phyloP scores from a whole-genome alignment of 2,888 invertebrate genomes.

The Carterocephalus palaemon region DNA sequence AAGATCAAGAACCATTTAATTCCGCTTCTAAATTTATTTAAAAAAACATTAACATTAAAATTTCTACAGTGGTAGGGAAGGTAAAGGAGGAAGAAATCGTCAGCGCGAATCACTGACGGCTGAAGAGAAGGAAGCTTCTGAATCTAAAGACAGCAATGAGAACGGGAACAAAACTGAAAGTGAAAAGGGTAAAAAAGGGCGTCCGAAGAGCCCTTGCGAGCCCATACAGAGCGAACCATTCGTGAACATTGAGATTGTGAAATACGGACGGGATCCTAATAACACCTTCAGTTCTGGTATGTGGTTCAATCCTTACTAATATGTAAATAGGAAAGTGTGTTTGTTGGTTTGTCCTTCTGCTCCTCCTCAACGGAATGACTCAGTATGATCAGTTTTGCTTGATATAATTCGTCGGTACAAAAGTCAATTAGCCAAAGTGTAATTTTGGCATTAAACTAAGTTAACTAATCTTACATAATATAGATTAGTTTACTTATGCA shows the following conservation, averaged over 20 bases:
- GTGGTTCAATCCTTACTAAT: too few relatives aligned
- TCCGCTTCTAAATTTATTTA: too few relatives aligned
- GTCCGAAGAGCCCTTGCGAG: slow-evolving; percentile 83
- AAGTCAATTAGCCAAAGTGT: too few relatives aligned
- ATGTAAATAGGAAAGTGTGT: too few relatives aligned
- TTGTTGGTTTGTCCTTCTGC: too few relatives aligned
- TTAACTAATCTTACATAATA: too few relatives aligned
- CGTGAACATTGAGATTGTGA: slow-evolving; percentile 84
- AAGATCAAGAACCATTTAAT: too few relatives aligned
- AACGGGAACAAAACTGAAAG: slow-evolving; percentile 48
- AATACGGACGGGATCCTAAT: slow-evolving; percentile 84
- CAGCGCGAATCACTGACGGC: slow-evolving; percentile 43
- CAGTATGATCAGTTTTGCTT: too few relatives aligned
- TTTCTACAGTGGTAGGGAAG: slow-evolving; percentile 58
- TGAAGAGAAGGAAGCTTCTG: slow-evolving; percentile 37
- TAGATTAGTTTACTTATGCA: too few relatives aligned
- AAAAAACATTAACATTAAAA: slow-evolving; percentile 1
- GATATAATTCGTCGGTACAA: too few relatives aligned
- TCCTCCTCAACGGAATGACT: too few relatives aligned
- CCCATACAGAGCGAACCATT: slow-evolving; percentile 81
- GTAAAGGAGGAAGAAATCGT: slow-evolving; percentile 62
- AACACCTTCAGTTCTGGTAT: slow-evolving; percentile 84
- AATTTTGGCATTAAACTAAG: too few relatives aligned
- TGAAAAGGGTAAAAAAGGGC: slow-evolving; percentile 62
- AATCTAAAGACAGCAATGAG: slow-evolving; percentile 40